These are phyloP conservation scores for Hedychridium roseum DNA, from an alignment of 2,888 invertebrate species.

Conservation along the genomic window DNA sequence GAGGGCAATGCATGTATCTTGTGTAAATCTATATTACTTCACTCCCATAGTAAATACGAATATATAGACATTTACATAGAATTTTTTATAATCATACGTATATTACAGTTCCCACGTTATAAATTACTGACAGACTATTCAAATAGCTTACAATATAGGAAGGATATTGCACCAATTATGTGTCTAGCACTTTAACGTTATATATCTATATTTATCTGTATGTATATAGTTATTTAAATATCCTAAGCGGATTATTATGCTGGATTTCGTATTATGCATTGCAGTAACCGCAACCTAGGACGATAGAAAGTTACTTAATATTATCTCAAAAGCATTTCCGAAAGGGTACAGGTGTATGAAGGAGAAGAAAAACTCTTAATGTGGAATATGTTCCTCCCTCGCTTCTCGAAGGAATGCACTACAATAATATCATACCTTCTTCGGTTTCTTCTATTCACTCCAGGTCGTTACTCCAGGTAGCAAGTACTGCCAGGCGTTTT, in stretches of 20 bases:
- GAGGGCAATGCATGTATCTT: slow-evolving; percentile 12
- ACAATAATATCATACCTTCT: too few species aligned
- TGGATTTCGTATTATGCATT: not conserved
- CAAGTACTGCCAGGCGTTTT: slow-evolving; percentile 59
- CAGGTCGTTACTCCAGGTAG: slow-evolving; percentile 46
- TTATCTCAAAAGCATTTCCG: too few species aligned
- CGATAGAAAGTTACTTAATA: too few species aligned
- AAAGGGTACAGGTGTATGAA: too few species aligned
- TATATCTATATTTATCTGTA: slow-evolving; percentile 23
- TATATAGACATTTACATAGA: slow-evolving; percentile 45
- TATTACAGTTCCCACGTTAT: slow-evolving; percentile 36
- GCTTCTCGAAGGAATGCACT: too few species aligned
- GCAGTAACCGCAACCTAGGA: not conserved
- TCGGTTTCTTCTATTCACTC: not conserved
- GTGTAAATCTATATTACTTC: slow-evolving; percentile 20
- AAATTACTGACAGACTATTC: slow-evolving; percentile 31
- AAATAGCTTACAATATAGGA: slow-evolving; percentile 27
- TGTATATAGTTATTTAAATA: slow-evolving; percentile 7
- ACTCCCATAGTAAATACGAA: slow-evolving; percentile 26
- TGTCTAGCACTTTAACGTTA: slow-evolving; percentile 23
- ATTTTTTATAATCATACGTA: slow-evolving; percentile 35
- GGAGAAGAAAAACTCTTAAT: too few species aligned
- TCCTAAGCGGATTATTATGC: not conserved
- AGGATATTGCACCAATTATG: slow-evolving; percentile 37
- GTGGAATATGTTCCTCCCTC: too few species aligned